phyloP scores from a whole-genome alignment of 2,888 invertebrate species.

The Catocala fraxini region DNA sequence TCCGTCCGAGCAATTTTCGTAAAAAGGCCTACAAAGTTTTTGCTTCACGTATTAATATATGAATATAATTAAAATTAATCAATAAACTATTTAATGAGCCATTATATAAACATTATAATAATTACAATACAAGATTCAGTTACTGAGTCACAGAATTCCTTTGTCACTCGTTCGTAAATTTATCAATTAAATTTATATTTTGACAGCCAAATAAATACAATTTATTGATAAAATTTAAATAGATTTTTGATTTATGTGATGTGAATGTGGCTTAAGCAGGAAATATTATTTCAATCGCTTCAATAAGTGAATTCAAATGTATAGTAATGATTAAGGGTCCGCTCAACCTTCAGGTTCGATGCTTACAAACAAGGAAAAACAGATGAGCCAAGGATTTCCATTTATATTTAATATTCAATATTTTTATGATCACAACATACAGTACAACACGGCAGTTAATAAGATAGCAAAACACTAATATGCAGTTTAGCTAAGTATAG shows the following conservation, averaged over 20 bases:
- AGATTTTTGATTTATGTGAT: constrained; percentile 42
- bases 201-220: constrained; percentile 36
- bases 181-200: constrained; percentile 27
- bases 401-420: constrained; percentile 64
- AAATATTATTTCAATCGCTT: constrained; percentile 38
- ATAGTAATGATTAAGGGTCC: constrained; percentile 63
- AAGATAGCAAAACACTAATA: constrained; percentile 17
- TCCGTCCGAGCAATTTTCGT: too few species aligned
- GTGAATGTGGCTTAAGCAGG: constrained; percentile 43
- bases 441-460: constrained; percentile 40
- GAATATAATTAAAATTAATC: constrained; percentile 11
- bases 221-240: constrained; percentile 28
- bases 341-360: constrained; percentile 65
- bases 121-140: constrained; percentile 8
- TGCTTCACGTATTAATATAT: too few species aligned
- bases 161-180: constrained; percentile 34
- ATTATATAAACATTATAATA: constrained; percentile 8
- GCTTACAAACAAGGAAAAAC: constrained; percentile 76
- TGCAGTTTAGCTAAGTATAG: neutral
- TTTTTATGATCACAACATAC: constrained; percentile 61
- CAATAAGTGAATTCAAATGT: constrained; percentile 51
- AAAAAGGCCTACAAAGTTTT: too few species aligned
- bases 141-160: constrained; percentile 18
- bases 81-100: constrained; percentile 10
- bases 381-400: constrained; percentile 70